Conservation (phyloP, 2,113 vertebrate species). For the Argyrosomus japonicus region DNA sequence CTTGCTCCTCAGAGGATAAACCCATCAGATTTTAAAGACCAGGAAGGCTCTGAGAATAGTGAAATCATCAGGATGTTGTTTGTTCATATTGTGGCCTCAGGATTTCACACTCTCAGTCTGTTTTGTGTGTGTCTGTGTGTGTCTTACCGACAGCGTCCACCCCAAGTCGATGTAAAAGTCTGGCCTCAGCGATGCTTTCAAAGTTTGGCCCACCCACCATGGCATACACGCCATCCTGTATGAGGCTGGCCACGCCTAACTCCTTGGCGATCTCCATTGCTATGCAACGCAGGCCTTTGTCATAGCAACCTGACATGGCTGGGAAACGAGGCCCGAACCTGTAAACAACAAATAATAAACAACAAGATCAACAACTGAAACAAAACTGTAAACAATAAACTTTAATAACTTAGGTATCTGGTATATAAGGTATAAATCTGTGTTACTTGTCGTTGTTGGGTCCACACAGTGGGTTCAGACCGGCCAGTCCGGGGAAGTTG, state of each 20-base stretch:
- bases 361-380: not conserved
- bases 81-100: not conserved
- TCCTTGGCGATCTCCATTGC: slow-evolving; percentile 81
- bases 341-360: not conserved
- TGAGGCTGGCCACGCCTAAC: slow-evolving; percentile 69
- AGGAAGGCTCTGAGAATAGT: not conserved
- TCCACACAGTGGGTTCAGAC: slow-evolving; percentile 84
- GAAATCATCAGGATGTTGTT: not conserved
- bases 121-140: not conserved
- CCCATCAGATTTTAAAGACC: not conserved
- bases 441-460: slow-evolving; percentile 86
- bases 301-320: slow-evolving; percentile 85
- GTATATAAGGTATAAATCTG: not conserved
- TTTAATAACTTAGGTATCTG: too few relatives aligned
- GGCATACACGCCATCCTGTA: slow-evolving; percentile 86
- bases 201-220: slow-evolving; percentile 88
- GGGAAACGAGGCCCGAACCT: slow-evolving; percentile 89
- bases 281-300: slow-evolving; percentile 77
- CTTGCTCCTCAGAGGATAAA: not conserved
- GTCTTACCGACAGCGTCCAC: slow-evolving; percentile 87
- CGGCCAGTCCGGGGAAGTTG: slow-evolving; percentile 85
- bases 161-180: slow-evolving; percentile 83
- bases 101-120: not conserved
- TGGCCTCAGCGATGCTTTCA: slow-evolving; percentile 85
- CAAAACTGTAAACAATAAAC: not conserved